Base-by-base conservation (phyloP, 2,888 invertebrate species). In the Orthonevra nobilis region DNA sequence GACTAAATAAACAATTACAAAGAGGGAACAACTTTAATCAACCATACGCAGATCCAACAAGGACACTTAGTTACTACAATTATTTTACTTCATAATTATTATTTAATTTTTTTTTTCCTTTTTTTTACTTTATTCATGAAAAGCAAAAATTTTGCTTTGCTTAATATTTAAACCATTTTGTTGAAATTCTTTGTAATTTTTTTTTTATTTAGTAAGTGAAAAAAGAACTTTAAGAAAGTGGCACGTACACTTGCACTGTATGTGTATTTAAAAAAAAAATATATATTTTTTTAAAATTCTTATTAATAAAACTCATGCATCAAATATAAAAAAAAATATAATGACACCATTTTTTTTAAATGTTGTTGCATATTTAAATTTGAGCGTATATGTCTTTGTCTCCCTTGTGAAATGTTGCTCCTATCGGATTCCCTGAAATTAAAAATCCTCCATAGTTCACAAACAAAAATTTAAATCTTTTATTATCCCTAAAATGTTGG, bases 21-120 rank as follows among this genome's bases (percentile, higher is more conserved):
- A 42, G 14, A 40, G 52, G 64, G 46, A 54, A 52, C 44, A 70
- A 58, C 54, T 64, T 54, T 58, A 64, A 46, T 28, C 60, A 77
- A 77, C 58, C 38, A 72, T 72, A 77, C 77, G 77, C 77, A 64
- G 64, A 72, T 77, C 77, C 72, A 72, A 64, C 58, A 77, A 77
- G 77, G 77, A 77, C 72, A 77, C 77, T 63, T 77, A 77, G 72
- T 72, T 60, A 23, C 23, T 75, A 61, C n/a, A 50, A 19, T 61
- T 69, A 70, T 30, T 63, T 72, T 30, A 75, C 58, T 30, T 52
- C 58, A 46, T 69, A 50, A 17, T 10, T 48, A 52, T 23, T 58
- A 30, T 64, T 60, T 52, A 52, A 7, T 38, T 36, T 32, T 40
- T 2, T 44, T 50, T 17, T 54, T 34, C 36, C 14, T 42, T 34